These are phyloP conservation scores for Ibidorhyncha struthersii DNA, from an alignment of 2,113 vertebrate genomes.

Conservation along the genomic window DNA sequence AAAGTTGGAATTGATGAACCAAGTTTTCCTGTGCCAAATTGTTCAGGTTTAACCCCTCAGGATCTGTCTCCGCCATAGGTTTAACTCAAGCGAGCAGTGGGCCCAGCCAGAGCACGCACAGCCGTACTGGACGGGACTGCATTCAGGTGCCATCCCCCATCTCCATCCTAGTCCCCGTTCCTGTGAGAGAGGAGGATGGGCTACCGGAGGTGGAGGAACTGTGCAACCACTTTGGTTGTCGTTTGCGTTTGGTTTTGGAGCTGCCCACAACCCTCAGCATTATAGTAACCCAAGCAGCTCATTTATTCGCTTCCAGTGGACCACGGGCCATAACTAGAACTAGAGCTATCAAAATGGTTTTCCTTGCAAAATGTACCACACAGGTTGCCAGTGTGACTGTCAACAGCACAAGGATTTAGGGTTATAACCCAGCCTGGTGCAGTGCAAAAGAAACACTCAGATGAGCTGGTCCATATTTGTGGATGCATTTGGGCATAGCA, in stretches of 20 bases:
- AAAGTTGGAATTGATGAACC: background rate
- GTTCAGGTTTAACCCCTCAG: background rate
- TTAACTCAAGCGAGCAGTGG: background rate
- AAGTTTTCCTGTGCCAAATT: background rate
- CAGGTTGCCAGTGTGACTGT: background rate
- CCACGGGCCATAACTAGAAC: accelerated
- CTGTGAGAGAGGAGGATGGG: background rate
- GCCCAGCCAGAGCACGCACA: background rate
- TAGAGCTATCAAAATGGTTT: background rate
- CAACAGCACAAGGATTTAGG: background rate
- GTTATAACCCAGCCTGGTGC: background rate
- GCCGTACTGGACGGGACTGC: background rate
- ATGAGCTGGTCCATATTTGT: background rate
- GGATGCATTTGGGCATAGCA: background rate
- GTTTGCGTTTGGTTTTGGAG: background rate
- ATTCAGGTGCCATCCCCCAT: background rate
- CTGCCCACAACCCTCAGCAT: background rate
- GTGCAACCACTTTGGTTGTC: background rate
- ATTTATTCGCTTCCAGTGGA: background rate
- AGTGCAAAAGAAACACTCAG: background rate
- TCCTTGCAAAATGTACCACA: background rate
- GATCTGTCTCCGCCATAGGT: background rate
- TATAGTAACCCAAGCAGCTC: background rate
- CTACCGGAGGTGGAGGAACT: background rate
- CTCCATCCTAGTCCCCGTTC: background rate